Percentiles rank a stretch among this genome's conserved stretches.
These are phyloP conservation scores for Rhopalosiphum maidis DNA, from an alignment of 1,140 invertebrate genomes.

Conservation along the genomic window DNA sequence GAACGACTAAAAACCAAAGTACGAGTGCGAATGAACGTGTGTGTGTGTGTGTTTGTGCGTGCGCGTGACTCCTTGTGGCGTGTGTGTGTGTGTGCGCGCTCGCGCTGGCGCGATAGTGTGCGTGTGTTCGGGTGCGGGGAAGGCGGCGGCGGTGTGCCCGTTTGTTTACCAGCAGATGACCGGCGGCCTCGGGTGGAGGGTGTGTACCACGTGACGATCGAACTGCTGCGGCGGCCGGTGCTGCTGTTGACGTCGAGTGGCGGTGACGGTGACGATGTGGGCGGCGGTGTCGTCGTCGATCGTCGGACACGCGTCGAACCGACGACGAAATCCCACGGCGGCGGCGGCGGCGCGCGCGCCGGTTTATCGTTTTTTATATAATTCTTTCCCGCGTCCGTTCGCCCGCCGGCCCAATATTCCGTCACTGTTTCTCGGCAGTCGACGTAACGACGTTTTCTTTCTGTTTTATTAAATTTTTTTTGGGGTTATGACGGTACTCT, in stretches of 20 bases:
- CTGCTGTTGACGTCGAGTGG: constrained; percentile 8
- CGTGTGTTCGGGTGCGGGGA: not conserved
- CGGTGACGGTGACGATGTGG: not conserved
- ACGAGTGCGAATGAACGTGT: not conserved
- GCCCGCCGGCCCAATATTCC: no score
- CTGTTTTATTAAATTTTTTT: not conserved
- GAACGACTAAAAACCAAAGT: constrained; percentile 41
- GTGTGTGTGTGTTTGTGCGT: not conserved
- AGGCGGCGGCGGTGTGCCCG: not conserved
- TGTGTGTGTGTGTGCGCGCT: not conserved
- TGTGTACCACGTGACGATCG: constrained; percentile 58
- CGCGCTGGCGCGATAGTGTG: not conserved
- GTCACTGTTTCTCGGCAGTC: not conserved
- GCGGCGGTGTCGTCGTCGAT: not conserved
- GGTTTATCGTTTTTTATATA: not conserved
- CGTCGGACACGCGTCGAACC: constrained; percentile 36
- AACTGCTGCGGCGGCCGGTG: constrained; percentile 26
- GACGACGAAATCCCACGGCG: constrained; percentile 25
- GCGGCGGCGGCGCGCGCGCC: not conserved
- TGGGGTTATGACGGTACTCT: not conserved
- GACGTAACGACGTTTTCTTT: not conserved
- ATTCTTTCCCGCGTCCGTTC: not conserved
- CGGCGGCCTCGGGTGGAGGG: constrained; percentile 30
- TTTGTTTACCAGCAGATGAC: constrained; percentile 57
- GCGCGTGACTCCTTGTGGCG: not conserved